Base-by-base conservation (phyloP, 1,140 invertebrate species). In the Drosophila tsacasi region DNA sequence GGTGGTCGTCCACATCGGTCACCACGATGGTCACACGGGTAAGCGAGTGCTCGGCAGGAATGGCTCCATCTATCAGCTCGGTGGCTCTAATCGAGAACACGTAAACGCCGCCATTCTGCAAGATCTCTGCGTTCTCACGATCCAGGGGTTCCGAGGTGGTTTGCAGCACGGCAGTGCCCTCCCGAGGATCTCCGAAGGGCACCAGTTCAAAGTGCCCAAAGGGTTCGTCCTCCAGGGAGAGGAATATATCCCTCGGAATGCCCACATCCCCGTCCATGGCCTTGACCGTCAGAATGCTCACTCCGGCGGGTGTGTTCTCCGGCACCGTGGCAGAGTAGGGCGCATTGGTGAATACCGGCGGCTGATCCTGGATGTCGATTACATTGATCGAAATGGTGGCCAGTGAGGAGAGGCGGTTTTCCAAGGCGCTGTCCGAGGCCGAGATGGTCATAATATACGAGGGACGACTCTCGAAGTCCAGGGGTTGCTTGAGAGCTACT, bases 1-100 rank as follows among this genome's bases (percentile, higher is more conserved):
- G 93, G 71, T 98, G 96, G 90, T 98, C 97, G 82, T 98, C 97
- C 0, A 96, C 95, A 87, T 98, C 97, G 0, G 95, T 96, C 8
- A 98, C 95, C 2, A 97, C 96, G 30, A 98, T 95, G 0, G 96
- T 96, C 0, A 98, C 93, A 13, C 95, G 94, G 0, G 96, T 96
- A 0, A 94, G 94, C 1, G 95, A 94, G 4, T 94, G 94, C 74
- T 97, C 96, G 0, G 95, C 95, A 6, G 95, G 95, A 30, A 95
- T 94, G 82, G 95, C 95, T 23, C 95, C 95, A 78, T 96, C 95
- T 42, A 96, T 96, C 8, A 97, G 77, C 93, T 97, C 96, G 5
- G 96, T 96, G 0, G 96, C 96, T 93, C 95, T 78, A 21, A 97
- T 94, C 65, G 94, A 94, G 79, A 97, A 97, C 8, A 94, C 95